These are phyloP conservation scores for Acanthacorydalis orientalis DNA, from an alignment of 2,888 invertebrate species.

Conservation along the genomic window DNA sequence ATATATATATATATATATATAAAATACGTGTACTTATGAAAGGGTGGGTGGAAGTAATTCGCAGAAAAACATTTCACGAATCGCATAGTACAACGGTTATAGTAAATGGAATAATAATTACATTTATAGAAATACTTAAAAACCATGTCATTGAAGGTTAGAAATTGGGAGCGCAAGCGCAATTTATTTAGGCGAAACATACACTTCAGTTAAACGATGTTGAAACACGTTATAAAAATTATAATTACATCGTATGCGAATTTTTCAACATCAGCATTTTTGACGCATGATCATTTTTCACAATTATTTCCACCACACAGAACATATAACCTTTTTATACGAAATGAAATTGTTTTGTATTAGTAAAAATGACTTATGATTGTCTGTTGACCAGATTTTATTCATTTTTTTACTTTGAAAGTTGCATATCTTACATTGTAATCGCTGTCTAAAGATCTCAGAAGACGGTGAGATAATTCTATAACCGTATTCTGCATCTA, in stretches of 20 bases:
- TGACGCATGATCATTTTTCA: not conserved
- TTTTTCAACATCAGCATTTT: constrained; percentile 18
- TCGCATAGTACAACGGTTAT: not conserved
- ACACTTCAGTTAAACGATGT: not conserved
- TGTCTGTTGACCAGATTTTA: constrained; percentile 30
- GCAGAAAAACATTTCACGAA: too few species aligned
- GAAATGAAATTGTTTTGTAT: constrained; percentile 6
- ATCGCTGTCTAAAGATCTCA: constrained; percentile 90
- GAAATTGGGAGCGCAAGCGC: constrained; percentile 9
- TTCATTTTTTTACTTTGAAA: constrained; percentile 22
- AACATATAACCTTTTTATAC: too few species aligned
- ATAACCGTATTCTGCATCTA: constrained; percentile 70
- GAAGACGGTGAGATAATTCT: constrained; percentile 91
- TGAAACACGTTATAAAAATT: not conserved
- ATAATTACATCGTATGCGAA: constrained; percentile 13
- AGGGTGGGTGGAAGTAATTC: too few species aligned
- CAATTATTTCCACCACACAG: too few species aligned
- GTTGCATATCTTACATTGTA: constrained; percentile 77
- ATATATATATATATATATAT: too few species aligned
- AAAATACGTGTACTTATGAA: too few species aligned
- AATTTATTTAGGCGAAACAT: constrained; percentile 4
- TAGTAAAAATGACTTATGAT: constrained; percentile 16
- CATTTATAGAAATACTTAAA: not conserved
- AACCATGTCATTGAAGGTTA: constrained; percentile 11
- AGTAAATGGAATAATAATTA: not conserved